Conservation (phyloP, 2,797 vertebrate genomes). For the Typhlichthys eigenmanni region DNA sequence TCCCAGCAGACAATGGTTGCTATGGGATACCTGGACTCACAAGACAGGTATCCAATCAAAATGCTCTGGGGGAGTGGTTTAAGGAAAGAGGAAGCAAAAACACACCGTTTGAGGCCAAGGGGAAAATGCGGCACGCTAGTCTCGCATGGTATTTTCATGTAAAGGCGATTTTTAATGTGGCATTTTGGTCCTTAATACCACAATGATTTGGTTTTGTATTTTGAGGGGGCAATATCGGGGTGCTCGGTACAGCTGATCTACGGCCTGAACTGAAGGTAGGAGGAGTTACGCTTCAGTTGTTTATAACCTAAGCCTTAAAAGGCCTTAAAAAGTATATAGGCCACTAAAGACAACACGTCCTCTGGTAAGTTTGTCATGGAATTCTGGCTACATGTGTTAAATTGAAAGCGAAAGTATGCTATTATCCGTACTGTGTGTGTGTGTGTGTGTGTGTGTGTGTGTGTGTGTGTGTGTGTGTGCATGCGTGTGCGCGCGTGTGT, state of each 20-base stretch:
- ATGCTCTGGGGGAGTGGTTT: constrained; percentile 37
- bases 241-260: constrained; percentile 53
- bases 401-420: constrained; percentile 68
- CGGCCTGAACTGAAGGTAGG: constrained; percentile 66
- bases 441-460: not conserved
- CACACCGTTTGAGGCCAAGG: too few relatives aligned
- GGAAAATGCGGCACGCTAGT: too few relatives aligned
- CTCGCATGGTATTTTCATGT: constrained; percentile 6
- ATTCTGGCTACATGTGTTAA: constrained; percentile 38
- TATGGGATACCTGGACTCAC: constrained; percentile 72
- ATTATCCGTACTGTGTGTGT: constrained; percentile 8
- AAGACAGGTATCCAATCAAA: constrained; percentile 76
- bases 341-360: not conserved
- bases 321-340: too few relatives aligned
- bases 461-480: constrained; percentile 10
- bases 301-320: not conserved
- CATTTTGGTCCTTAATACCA: not conserved
- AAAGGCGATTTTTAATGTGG: not conserved
- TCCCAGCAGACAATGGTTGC: constrained; percentile 70
- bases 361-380: not conserved
- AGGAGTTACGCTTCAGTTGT: constrained; percentile 30
- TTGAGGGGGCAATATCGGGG: constrained; percentile 47
- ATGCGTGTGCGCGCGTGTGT: too few relatives aligned
- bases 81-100: constrained; percentile 21
- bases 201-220: constrained; percentile 12